phyloP scores from a whole-genome alignment of 2,888 invertebrate genomes.

The Oxyteleia sp. region DNA sequence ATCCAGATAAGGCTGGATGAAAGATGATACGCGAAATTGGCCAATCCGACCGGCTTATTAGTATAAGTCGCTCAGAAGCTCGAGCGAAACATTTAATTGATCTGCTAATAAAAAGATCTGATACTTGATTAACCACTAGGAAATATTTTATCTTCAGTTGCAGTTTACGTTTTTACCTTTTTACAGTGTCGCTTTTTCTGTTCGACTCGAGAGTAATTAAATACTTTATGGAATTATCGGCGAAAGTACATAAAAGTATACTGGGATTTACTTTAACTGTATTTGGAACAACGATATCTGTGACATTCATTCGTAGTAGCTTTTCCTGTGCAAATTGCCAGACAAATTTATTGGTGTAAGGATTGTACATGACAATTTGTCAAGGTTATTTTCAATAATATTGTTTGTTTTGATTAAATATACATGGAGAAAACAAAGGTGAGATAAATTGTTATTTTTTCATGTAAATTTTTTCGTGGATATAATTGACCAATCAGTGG shows the following conservation, averaged over 20 bases:
- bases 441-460: too few relatives aligned
- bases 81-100: slow-evolving; percentile 23
- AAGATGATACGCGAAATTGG: slow-evolving; percentile 3
- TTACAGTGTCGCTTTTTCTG: background rate
- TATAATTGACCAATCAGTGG: too few relatives aligned
- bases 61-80: background rate
- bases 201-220: slow-evolving; percentile 15
- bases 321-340: background rate
- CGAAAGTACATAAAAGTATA: slow-evolving; percentile 25
- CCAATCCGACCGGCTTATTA: background rate
- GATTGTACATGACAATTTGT: too few relatives aligned
- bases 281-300: slow-evolving; percentile 25
- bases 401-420: too few relatives aligned
- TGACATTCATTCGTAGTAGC: slow-evolving; percentile 1
- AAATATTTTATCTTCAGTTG: slow-evolving; percentile 28
- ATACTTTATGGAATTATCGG: slow-evolving; percentile 13
- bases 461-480: too few relatives aligned
- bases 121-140: slow-evolving; percentile 28
- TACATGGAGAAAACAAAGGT: too few relatives aligned
- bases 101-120: slow-evolving; percentile 33
- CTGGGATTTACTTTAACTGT: slow-evolving; percentile 21
- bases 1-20: slow-evolving; percentile 9
- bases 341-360: too few relatives aligned
- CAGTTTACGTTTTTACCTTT: background rate
- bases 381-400: too few relatives aligned